phyloP scores from a whole-genome alignment of 2,113 vertebrate genomes.

The Sceloporus undulatus region DNA sequence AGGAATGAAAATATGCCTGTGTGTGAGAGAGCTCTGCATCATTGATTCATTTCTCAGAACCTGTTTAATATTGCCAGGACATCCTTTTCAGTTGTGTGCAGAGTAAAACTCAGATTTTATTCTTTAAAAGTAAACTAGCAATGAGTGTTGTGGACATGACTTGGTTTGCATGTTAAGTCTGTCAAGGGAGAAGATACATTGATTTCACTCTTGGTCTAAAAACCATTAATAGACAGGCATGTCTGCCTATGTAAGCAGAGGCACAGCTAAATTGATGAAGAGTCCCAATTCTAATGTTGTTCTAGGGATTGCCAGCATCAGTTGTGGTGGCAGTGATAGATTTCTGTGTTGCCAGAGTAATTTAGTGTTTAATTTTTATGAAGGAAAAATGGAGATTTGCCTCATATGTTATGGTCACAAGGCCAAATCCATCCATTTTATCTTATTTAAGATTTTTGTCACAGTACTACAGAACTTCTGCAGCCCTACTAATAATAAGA shows the following conservation, averaged over 20 bases:
- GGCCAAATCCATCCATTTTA: background rate
- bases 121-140: slow-evolving; percentile 38
- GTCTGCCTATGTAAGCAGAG: slow-evolving; percentile 32
- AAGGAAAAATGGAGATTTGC: slow-evolving; percentile 28
- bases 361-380: slow-evolving; percentile 30
- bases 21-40: background rate
- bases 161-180: slow-evolving; percentile 33
- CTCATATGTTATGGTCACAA: slow-evolving; percentile 10
- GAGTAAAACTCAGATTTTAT: slow-evolving; percentile 18
- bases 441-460: background rate
- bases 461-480: slow-evolving; percentile 12
- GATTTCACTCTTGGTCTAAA: slow-evolving; percentile 49
- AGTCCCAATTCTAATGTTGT: slow-evolving; percentile 58
- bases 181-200: slow-evolving; percentile 21
- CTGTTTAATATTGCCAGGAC: slow-evolving; percentile 26
- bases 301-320: slow-evolving; percentile 45
- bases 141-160: slow-evolving; percentile 35
- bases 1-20: background rate
- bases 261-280: slow-evolving; percentile 13
- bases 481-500: background rate
- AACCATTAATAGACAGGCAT: slow-evolving; percentile 50
- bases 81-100: slow-evolving; percentile 23
- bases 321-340: slow-evolving; percentile 36
- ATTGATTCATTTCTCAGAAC: background rate
- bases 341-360: slow-evolving; percentile 27